Evolutionary conservation across 2,113 vertebrate species (phyloP), one percentile per base, ranked within the genome.

Genomic region (Chaenogobius annularis): DNA sequence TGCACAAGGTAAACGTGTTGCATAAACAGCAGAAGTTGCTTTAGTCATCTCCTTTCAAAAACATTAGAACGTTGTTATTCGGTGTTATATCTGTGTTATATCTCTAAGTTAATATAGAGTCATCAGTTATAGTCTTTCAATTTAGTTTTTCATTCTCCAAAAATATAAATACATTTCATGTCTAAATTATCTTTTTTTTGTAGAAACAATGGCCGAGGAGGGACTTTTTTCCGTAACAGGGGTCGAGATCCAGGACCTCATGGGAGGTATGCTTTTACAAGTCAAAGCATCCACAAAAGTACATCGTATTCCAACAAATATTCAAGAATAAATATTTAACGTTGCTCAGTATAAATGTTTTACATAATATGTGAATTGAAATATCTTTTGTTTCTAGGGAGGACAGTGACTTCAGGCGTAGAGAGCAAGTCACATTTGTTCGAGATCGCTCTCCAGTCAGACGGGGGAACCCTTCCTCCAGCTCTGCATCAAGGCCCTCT

Each of bases 151-250:
- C 26, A 40, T 48, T 48, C 14, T 4, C 13, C 46, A 47, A 47
- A 47, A 48, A 31, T 31, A 31, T 31, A 31, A 31, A 31, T 31
- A 31, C 8, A 19, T 52, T 52, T n/a, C 9, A n/a, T 52, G 50
- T 52, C 14, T 48, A 48, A 5, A 9, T n/a, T 9, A 20, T 13
- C 65, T 2, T 66, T 73, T 83, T 14, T 87, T 74, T 70, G 26
- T 31, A 92, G 91, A 77, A 82, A 31, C 44, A 75, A 66, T 50
- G 47, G 77, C 66, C 78, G 85, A 85, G 43, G 65, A 3, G 61
- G 52, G 23, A 71, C 70, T 3, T 62, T 83, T 79, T 75, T 56
- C 73, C 74, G 35, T 47, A 73, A 44, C 68, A 85, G 84, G 73
- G 81, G 84, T 74, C 76, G 77, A 69, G 80, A 84, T 20, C 75